phyloP scores from a whole-genome alignment of 35 echinoderm and acorn worm species.

The Lytechinus variegatus region DNA sequence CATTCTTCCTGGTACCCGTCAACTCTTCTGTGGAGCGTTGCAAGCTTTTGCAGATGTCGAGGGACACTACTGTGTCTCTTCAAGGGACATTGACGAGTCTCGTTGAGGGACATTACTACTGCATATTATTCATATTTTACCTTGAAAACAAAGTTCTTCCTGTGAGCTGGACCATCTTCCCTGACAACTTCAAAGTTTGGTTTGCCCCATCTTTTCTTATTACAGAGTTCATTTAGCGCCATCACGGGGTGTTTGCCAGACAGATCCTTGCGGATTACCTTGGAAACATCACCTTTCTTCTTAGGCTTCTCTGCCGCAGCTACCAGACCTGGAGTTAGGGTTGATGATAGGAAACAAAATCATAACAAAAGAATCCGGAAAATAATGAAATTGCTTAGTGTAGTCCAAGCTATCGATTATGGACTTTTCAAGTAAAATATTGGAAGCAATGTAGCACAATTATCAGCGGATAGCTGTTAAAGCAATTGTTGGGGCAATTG shows the following conservation, averaged over 20 bases:
- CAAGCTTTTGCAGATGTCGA: too few relatives aligned
- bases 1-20: too few relatives aligned
- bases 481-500: too few relatives aligned
- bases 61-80: too few relatives aligned
- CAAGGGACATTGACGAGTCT: too few relatives aligned
- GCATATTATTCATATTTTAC: constrained; percentile 21
- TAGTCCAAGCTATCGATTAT: too few relatives aligned
- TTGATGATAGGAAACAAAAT: background rate
- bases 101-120: background rate
- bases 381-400: too few relatives aligned
- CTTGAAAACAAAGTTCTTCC: constrained; percentile 95
- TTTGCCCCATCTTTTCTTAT: constrained; percentile 81
- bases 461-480: too few relatives aligned
- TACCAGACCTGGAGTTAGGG: constrained; percentile 57
- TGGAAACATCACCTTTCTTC: constrained; percentile 58
- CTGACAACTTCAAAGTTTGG: constrained; percentile 66
- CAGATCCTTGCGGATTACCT: constrained; percentile 70
- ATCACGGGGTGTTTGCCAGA: constrained; percentile 94
- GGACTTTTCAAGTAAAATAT: too few relatives aligned
- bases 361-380: too few relatives aligned
- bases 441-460: too few relatives aligned
- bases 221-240: constrained; percentile 87
- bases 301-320: constrained; percentile 53
- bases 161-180: constrained; percentile 88
- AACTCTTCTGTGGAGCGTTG: too few relatives aligned